Evolutionary conservation across 1,140 invertebrate species (phyloP), one percentile per base, ranked within the genome.

Genomic region (Mamestra configurata): DNA sequence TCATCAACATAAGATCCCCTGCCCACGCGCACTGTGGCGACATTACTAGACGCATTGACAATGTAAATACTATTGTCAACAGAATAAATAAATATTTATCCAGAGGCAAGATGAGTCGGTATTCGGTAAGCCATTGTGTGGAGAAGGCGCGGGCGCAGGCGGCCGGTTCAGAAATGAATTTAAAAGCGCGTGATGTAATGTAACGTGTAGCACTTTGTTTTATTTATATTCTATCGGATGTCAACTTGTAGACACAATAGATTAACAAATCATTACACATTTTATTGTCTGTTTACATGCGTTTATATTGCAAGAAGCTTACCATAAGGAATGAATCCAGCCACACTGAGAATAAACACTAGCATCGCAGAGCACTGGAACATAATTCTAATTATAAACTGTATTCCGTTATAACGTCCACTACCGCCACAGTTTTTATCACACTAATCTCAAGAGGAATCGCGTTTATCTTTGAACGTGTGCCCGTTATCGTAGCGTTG

Each of bases 51-150:
- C 73, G 51, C 80, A 89, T 88, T 90, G 88, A 93, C 89, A 91
- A 94, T 94, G 92, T 94, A 92, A 93, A 94, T 93, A 92, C 87
- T 86, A 89, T 92, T 93, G 92, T 94, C 92, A 92, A 94, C 92
- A 90, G 86, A 92, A 93, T 89, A 88, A 88, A 93, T 94, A 94
- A 94, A 93, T 94, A 93, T 93, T 94, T 93, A 93, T 93, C 86
- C 88, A 86, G 82, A 86, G 82, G 83, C 86, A 85, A 91, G 91
- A 91, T 91, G 90, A 90, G 90, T 86, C 84, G 72, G 80, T 83
- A 83, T 88, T 86, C 84, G 66, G 80, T 82, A 82, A 55, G 75
- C 85, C 83, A 90, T 92, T 92, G 88, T 91, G 82, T 85, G 86
- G 87, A 73, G 84, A 81, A 83, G 88, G 81, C 72, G 86, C 72